Evolutionary conservation across 2,797 vertebrate genomes (phyloP).

Genomic region (Pelobates cultripes): DNA sequence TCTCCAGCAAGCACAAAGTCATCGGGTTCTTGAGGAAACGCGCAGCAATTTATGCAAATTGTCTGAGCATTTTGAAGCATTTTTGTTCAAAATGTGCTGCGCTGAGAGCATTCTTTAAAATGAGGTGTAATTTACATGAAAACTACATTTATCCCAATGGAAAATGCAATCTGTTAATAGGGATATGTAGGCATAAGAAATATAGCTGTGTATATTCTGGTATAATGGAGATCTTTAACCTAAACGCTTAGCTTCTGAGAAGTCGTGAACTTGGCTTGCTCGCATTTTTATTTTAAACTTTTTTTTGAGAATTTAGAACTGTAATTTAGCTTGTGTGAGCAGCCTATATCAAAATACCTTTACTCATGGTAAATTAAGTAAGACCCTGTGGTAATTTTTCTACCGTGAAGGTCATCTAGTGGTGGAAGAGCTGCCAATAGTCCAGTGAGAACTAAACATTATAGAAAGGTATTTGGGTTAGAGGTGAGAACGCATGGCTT

Average conservation of each 20-base stretch:
- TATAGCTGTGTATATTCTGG: background rate
- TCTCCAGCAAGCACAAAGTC: background rate
- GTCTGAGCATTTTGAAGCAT: background rate
- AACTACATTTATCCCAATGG: background rate
- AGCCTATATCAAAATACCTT: too few relatives aligned
- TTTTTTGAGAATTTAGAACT: too few relatives aligned
- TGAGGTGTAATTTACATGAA: slow-evolving; percentile 17
- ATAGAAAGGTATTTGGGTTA: background rate
- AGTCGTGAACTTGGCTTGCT: background rate
- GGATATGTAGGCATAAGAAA: background rate
- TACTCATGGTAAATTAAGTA: background rate
- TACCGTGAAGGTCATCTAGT: background rate
- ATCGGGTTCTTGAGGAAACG: background rate
- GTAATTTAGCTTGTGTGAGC: too few relatives aligned
- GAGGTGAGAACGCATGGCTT: background rate
- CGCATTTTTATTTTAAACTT: background rate
- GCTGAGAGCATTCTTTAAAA: background rate
- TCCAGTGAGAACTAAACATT: background rate
- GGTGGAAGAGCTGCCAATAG: background rate
- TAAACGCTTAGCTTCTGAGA: background rate
- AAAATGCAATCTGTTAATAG: background rate
- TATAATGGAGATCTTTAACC: background rate
- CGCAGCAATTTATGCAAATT: slow-evolving; percentile 7
- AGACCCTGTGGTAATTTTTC: background rate
- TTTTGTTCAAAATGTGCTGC: background rate